phyloP scores from a whole-genome alignment of 2,113 vertebrate genomes.

The Riparia riparia region DNA sequence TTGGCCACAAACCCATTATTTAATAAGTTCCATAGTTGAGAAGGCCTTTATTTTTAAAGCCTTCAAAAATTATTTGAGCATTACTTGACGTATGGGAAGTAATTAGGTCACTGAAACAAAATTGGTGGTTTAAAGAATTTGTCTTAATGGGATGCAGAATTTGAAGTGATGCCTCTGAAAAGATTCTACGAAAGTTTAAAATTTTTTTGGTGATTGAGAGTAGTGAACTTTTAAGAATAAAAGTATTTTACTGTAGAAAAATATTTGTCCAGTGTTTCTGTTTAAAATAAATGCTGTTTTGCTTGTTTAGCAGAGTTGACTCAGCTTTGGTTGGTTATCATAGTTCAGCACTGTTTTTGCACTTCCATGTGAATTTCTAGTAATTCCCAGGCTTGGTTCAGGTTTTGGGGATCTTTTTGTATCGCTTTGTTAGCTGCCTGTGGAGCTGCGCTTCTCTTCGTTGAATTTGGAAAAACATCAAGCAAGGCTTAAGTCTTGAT shows the following conservation, averaged over 20 bases:
- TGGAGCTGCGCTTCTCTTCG: background rate
- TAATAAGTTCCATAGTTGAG: constrained; percentile 40
- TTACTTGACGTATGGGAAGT: background rate
- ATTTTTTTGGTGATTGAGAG: background rate
- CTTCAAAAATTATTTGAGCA: background rate
- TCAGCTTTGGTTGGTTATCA: constrained; percentile 49
- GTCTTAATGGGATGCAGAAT: background rate
- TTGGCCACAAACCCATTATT: background rate
- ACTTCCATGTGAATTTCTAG: constrained; percentile 57
- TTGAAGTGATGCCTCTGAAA: background rate
- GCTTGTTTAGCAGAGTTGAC: constrained; percentile 52
- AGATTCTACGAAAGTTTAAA: background rate
- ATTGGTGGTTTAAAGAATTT: background rate
- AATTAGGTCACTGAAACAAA: background rate
- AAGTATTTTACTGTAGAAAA: background rate
- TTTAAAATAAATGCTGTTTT: constrained; percentile 20
- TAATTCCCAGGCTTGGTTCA: constrained; percentile 55
- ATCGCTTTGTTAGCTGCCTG: background rate
- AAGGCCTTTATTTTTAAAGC: background rate
- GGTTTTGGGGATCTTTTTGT: constrained; percentile 12
- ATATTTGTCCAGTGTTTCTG: constrained; percentile 15
- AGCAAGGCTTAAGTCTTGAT: background rate
- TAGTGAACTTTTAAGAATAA: background rate
- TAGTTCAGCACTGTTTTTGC: constrained; percentile 21
- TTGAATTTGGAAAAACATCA: constrained; percentile 46